A percentile compares a stretch with the other conserved stretches of the same genome.
These are phyloP conservation scores for Aricia agestis DNA, from an alignment of 1,140 invertebrate genomes.

Conservation along the genomic window DNA sequence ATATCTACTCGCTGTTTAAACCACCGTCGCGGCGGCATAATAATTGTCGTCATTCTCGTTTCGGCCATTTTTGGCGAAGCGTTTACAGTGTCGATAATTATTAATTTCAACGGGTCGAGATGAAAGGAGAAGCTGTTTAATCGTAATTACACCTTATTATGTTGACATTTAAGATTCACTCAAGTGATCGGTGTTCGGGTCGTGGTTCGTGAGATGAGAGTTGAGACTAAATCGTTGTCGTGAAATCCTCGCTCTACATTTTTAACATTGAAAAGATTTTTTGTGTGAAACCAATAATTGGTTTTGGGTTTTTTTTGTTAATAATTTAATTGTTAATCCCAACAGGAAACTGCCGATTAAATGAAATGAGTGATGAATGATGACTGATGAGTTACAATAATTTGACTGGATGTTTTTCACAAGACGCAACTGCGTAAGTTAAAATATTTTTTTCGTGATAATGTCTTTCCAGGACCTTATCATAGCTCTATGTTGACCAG, in stretches of 20 bases:
- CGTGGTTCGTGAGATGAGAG: conserved; percentile 12
- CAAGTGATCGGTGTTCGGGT: conserved; percentile 15
- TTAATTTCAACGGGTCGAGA: conserved; percentile 4
- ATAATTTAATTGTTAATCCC: no score
- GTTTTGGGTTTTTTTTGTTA: neutral
- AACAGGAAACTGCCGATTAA: no score
- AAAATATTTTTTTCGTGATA: no score
- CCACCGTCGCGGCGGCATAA: neutral
- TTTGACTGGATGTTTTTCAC: no score
- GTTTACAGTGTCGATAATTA: conserved; percentile 3
- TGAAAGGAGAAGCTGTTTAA: conserved; percentile 7
- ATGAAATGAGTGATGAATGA: no score
- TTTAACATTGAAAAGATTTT: neutral
- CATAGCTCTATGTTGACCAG: no score
- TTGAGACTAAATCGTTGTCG: neutral
- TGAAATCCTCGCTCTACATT: conserved; percentile 15
- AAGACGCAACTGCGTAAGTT: no score
- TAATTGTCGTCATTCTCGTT: neutral
- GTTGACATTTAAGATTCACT: conserved; percentile 22
- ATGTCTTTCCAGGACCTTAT: no score
- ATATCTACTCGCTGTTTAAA: no score
- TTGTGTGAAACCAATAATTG: neutral
- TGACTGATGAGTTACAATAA: no score
- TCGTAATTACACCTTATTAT: conserved; percentile 20
- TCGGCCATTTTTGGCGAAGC: neutral